phyloP scores from a whole-genome alignment of 2,113 vertebrate species.

The Macrotus californicus region DNA sequence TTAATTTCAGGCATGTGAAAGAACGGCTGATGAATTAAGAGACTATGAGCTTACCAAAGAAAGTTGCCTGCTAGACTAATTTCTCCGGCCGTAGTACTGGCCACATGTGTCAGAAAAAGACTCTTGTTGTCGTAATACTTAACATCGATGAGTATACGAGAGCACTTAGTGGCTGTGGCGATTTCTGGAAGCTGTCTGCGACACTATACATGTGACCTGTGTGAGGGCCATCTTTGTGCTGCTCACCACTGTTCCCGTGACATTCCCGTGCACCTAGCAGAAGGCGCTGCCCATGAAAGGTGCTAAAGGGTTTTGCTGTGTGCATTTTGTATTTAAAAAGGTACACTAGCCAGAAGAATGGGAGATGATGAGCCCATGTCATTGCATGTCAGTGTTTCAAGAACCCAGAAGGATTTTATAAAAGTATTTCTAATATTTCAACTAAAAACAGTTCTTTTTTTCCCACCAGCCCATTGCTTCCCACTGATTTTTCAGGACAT shows the following conservation, averaged over 20 bases:
- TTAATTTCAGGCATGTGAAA: neutral
- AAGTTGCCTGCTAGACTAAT: neutral
- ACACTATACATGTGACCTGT: neutral
- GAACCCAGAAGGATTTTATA: neutral
- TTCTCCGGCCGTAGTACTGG: neutral
- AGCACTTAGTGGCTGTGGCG: neutral
- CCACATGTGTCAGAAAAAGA: neutral
- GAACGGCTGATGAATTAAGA: neutral
- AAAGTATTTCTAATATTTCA: slow-evolving; percentile 5
- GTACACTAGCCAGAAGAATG: neutral
- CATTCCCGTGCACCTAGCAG: neutral
- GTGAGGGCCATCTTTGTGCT: neutral
- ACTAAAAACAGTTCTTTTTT: neutral
- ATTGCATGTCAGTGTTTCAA: neutral
- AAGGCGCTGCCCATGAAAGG: neutral
- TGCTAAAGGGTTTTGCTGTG: neutral
- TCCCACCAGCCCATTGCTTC: neutral
- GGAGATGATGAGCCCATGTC: neutral
- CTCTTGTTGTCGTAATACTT: neutral
- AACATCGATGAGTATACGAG: neutral
- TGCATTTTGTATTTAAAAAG: neutral
- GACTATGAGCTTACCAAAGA: neutral
- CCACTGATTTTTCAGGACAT: neutral
- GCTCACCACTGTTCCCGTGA: neutral
- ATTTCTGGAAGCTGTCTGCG: neutral